A percentile compares a stretch with the other conserved stretches of the same genome.
phyloP scores from a whole-genome alignment of 2,113 vertebrate species.

The Crotalus tigris region DNA sequence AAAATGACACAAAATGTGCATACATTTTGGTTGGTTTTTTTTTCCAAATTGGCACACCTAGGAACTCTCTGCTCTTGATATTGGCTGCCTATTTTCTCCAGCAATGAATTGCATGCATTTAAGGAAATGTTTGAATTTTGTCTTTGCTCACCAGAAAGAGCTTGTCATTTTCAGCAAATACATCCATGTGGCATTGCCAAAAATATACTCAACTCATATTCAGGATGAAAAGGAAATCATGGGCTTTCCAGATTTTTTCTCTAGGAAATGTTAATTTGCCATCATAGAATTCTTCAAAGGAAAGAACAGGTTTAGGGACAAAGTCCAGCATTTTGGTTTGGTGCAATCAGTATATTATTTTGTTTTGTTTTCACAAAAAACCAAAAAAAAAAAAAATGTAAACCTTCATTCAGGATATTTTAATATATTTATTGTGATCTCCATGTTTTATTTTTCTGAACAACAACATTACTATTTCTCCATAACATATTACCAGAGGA shows the following conservation, averaged over 20 bases:
- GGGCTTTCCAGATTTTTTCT: not conserved
- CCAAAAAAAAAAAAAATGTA: not conserved
- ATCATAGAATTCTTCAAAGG: not conserved
- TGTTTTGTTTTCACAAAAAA: not conserved
- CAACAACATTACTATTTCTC: constrained; percentile 51
- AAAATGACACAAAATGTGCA: not conserved
- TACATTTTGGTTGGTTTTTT: not conserved
- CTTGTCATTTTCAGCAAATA: not conserved
- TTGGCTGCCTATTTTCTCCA: not conserved
- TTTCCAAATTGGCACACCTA: not conserved
- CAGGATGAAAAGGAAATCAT: not conserved
- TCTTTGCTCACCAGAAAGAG: not conserved
- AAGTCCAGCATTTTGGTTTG: not conserved
- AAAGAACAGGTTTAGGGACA: not conserved
- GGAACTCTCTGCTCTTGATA: not conserved
- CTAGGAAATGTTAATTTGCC: constrained; percentile 9
- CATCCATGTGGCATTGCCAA: not conserved
- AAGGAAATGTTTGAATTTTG: not conserved
- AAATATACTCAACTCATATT: not conserved
- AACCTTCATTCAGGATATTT: not conserved
- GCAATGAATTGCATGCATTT: not conserved
- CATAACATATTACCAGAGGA: constrained; percentile 50
- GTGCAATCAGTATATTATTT: not conserved
- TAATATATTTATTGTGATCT: not conserved
- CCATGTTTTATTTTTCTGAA: not conserved